phyloP scores from a whole-genome alignment of 2,888 invertebrate genomes.

The Steinernema scapterisci region DNA sequence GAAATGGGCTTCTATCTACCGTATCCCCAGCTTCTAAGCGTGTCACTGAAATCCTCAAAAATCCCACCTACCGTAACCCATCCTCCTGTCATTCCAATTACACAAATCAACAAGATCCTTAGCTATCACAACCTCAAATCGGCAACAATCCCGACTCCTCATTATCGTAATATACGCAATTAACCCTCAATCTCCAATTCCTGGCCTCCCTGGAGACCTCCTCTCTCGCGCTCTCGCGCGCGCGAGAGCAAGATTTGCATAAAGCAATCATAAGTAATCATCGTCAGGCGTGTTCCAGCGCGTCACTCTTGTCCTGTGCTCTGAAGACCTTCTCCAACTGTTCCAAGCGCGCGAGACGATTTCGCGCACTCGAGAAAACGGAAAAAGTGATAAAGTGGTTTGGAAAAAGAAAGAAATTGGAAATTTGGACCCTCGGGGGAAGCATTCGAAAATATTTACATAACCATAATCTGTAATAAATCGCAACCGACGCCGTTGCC shows the following conservation, averaged over 20 bases:
- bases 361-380: constrained; percentile 16
- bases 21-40: no score
- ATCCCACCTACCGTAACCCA: no score
- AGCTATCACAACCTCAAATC: background rate
- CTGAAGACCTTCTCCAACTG: background rate
- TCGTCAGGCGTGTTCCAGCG: background rate
- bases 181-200: background rate
- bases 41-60: no score
- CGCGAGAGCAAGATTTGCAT: constrained; percentile 14
- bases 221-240: background rate
- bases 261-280: constrained; percentile 30
- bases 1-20: no score
- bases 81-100: no score
- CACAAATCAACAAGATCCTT: no score
- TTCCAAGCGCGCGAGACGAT: background rate
- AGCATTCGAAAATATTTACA: constrained; percentile 29
- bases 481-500: constrained; percentile 25
- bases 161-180: background rate
- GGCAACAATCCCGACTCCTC: background rate
- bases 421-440: constrained; percentile 12
- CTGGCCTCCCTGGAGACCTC: constrained; percentile 3
- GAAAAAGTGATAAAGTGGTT: constrained; percentile 29
- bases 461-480: constrained; percentile 27
- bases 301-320: background rate
- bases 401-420: constrained; percentile 18